Conservation (phyloP, 2,888 invertebrate species). For the Rhingia campestris region DNA sequence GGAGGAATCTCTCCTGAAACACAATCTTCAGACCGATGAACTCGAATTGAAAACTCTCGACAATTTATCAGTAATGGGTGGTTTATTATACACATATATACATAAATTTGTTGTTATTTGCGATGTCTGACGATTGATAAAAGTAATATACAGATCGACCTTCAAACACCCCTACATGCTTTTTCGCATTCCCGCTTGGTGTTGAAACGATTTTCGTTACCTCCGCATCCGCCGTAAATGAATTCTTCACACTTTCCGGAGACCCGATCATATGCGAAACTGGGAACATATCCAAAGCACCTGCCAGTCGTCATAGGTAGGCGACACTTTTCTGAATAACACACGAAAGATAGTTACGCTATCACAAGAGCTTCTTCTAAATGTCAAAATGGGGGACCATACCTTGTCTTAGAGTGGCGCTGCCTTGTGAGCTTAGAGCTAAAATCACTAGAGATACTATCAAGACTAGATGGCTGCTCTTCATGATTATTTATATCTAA, state of each 20-base stretch:
- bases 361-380: constrained; percentile 25
- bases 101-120: constrained; percentile 9
- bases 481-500: constrained; percentile 23
- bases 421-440: constrained; percentile 17
- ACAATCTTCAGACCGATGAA: constrained; percentile 51
- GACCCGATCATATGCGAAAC: constrained; percentile 88
- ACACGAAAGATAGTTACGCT: background rate
- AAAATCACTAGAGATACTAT: constrained; percentile 31
- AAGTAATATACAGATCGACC: constrained; percentile 15
- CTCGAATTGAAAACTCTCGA: constrained; percentile 18
- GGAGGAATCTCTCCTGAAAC: background rate
- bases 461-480: constrained; percentile 27
- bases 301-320: constrained; percentile 87
- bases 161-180: constrained; percentile 82
- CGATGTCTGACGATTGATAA: constrained; percentile 28
- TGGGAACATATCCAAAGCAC: constrained; percentile 88
- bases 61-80: background rate
- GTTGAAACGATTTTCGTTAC: constrained; percentile 90
- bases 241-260: constrained; percentile 89
- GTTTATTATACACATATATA: constrained; percentile 11
- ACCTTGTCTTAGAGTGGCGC: constrained; percentile 57
- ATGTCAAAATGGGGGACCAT: constrained; percentile 9
- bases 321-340: constrained; percentile 85
- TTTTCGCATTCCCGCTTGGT: constrained; percentile 86
- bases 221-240: constrained; percentile 89